Evolutionary conservation across 2,113 vertebrate genomes (phyloP).

Genomic region (Phalacrocorax pelagicus): DNA sequence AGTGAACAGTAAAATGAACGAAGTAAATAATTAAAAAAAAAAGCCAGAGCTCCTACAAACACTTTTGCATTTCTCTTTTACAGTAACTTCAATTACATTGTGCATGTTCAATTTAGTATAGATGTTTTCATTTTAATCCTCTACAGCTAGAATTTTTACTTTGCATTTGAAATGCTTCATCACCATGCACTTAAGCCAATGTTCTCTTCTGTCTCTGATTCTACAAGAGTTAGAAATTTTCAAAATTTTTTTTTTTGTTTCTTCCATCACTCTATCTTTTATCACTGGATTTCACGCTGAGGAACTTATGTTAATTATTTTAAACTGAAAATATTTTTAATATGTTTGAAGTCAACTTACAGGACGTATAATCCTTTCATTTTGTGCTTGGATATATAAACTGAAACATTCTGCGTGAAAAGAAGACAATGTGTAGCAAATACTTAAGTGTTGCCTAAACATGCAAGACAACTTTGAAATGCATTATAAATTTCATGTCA

Average conservation of each 20-base stretch:
- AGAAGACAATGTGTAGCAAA: neutral
- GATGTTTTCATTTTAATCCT: neutral
- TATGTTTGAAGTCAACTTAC: neutral
- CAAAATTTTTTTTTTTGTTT: neutral
- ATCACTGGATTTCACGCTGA: neutral
- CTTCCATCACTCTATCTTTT: neutral
- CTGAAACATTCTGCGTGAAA: neutral
- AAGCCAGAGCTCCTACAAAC: neutral
- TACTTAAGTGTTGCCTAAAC: neutral
- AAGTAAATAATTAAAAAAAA: neutral
- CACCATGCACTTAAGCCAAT: neutral
- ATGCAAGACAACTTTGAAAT: neutral
- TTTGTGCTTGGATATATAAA: neutral
- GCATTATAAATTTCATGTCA: neutral
- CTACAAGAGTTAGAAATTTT: neutral
- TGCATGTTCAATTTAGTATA: neutral
- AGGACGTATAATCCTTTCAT: neutral
- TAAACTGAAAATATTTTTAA: neutral
- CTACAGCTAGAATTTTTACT: neutral
- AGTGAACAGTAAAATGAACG: neutral
- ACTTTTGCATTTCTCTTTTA: neutral
- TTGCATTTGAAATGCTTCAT: neutral
- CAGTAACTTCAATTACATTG: neutral
- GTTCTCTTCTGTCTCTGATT: neutral
- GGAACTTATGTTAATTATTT: neutral